Conservation (phyloP, 2,888 invertebrate genomes). For the Trimorus sp. region DNA sequence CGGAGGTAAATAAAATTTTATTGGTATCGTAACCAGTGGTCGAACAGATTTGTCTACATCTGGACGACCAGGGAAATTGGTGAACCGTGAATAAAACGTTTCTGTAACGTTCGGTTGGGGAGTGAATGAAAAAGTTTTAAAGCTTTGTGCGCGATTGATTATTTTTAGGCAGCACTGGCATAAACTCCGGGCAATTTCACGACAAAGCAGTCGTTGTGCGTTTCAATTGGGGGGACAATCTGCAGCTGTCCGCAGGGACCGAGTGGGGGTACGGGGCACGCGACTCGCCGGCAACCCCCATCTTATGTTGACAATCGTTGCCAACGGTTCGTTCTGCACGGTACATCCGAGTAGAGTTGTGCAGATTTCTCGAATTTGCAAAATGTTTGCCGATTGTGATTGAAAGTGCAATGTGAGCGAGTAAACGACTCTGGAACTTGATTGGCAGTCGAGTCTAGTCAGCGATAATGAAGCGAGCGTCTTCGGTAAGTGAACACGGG, state of each 20-base stretch:
- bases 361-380: constrained; percentile 1
- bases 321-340: constrained; percentile 54
- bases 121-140: too few relatives aligned
- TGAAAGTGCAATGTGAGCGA: too few relatives aligned
- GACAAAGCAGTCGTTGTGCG: constrained; percentile 48
- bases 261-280: constrained; percentile 73
- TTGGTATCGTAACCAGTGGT: too few relatives aligned
- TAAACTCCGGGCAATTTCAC: constrained; percentile 27
- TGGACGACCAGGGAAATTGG: too few relatives aligned
- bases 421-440: too few relatives aligned
- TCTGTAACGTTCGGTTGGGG: too few relatives aligned
- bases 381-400: background rate
- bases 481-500: too few relatives aligned
- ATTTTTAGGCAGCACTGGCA: background rate
- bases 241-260: constrained; percentile 66
- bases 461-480: too few relatives aligned
- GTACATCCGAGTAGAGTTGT: constrained; percentile 20
- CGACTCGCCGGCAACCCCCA: constrained; percentile 66
- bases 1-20: too few relatives aligned
- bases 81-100: too few relatives aligned
- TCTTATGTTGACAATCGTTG: constrained; percentile 58
- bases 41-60: too few relatives aligned
- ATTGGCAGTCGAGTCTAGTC: too few relatives aligned
- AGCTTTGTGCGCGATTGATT: background rate
- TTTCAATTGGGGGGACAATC: constrained; percentile 61